phyloP scores from a whole-genome alignment of 1,140 invertebrate genomes.

The Mycetomoellerius zeteki region DNA sequence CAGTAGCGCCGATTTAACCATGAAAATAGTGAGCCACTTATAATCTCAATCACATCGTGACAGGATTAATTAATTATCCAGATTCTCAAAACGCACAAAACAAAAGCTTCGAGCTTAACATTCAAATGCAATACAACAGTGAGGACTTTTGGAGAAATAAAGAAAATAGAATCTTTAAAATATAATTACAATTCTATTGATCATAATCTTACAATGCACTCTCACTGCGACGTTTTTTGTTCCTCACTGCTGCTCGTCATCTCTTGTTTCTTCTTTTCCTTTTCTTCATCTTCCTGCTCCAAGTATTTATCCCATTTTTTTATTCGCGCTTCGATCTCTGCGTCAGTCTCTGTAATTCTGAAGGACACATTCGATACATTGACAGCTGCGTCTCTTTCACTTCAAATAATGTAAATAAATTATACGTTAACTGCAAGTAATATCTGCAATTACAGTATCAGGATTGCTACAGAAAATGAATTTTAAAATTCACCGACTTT shows the following conservation, averaged over 20 bases:
- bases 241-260: slow-evolving; percentile 11
- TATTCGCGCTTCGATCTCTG: slow-evolving; percentile 93
- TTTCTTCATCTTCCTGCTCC: slow-evolving; percentile 87
- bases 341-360: slow-evolving; percentile 95
- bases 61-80: slow-evolving; percentile 33
- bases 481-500: too few species aligned
- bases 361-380: slow-evolving; percentile 64
- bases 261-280: slow-evolving; percentile 72
- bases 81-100: slow-evolving; percentile 1
- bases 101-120: slow-evolving; percentile 19
- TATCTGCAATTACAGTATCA: not conserved
- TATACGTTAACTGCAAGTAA: not conserved
- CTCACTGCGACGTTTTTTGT: not conserved
- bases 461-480: too few species aligned
- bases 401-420: not conserved
- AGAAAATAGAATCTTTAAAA: slow-evolving; percentile 30
- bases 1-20: slow-evolving; percentile 47
- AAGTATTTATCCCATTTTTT: slow-evolving; percentile 96
- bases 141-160: slow-evolving; percentile 6
- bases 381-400: not conserved
- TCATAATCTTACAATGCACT: not conserved
- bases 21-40: slow-evolving; percentile 32
- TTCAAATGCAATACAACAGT: slow-evolving; percentile 6
- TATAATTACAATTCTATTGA: slow-evolving; percentile 44
- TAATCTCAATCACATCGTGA: slow-evolving; percentile 13